Evolutionary conservation across 2,797 vertebrate species (phyloP).

Genomic region (Morus bassanus): DNA sequence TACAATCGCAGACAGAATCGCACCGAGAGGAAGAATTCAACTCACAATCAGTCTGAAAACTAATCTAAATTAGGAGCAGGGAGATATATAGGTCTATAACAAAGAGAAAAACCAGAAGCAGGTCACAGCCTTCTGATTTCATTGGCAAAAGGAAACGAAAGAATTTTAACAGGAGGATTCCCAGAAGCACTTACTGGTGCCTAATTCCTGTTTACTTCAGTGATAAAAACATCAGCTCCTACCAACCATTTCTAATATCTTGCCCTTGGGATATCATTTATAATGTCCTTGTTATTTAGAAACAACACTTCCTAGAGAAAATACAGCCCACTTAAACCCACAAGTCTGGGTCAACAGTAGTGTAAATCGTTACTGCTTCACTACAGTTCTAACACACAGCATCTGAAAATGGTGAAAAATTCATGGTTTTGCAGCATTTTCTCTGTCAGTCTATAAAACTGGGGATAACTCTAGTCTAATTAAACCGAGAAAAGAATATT

Average conservation of each 20-base stretch:
- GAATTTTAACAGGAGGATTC: not conserved
- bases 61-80: not conserved
- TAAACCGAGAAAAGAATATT: not conserved
- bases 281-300: slow-evolving; percentile 55
- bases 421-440: not conserved
- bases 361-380: slow-evolving; percentile 23
- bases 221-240: slow-evolving; percentile 24
- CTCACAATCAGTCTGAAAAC: not conserved
- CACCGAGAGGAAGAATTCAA: not conserved
- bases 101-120: not conserved
- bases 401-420: not conserved
- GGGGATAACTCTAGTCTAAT: not conserved
- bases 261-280: slow-evolving; percentile 51
- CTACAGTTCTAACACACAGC: not conserved
- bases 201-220: slow-evolving; percentile 51
- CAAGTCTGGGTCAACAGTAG: slow-evolving; percentile 38
- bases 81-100: not conserved
- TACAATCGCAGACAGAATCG: not conserved
- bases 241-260: slow-evolving; percentile 39
- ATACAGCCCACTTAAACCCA: slow-evolving; percentile 46
- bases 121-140: not conserved
- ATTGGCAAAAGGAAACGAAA: not conserved
- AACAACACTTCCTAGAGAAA: slow-evolving; percentile 39
- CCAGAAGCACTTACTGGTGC: slow-evolving; percentile 17
- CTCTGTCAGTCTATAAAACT: not conserved